phyloP scores from a whole-genome alignment of 2,797 vertebrate genomes.

The Fundulus diaphanus region DNA sequence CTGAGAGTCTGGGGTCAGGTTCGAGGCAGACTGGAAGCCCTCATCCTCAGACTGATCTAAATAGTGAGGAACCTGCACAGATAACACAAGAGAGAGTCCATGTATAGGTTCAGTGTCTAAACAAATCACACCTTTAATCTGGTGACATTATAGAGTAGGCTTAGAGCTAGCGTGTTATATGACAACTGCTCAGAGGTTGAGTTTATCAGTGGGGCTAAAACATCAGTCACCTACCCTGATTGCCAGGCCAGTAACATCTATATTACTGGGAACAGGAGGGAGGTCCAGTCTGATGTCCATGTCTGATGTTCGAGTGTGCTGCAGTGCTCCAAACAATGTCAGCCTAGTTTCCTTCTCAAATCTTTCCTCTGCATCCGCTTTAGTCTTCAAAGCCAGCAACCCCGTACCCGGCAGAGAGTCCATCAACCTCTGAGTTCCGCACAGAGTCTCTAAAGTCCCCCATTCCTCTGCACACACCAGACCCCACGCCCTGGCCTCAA shows the following conservation, averaged over 20 bases:
- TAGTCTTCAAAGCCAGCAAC: constrained; percentile 82
- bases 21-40: constrained; percentile 96
- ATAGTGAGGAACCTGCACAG: constrained; percentile 87
- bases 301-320: constrained; percentile 90
- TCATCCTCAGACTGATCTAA: constrained; percentile 97
- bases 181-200: neutral
- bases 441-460: constrained; percentile 75
- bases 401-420: constrained; percentile 87
- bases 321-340: constrained; percentile 93
- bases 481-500: constrained; percentile 82
- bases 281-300: constrained; percentile 92
- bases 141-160: neutral
- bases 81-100: neutral
- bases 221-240: constrained; percentile 85
- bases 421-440: constrained; percentile 85
- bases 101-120: neutral
- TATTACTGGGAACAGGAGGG: constrained; percentile 91
- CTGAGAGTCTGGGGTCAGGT: constrained; percentile 96
- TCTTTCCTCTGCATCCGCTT: constrained; percentile 83
- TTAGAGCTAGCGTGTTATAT: neutral
- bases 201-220: neutral
- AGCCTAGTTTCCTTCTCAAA: constrained; percentile 92
- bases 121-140: neutral
- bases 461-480: constrained; percentile 82
- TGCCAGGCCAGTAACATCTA: constrained; percentile 90